Evolutionary conservation across 1,140 invertebrate species (phyloP).

Genomic region (Oryctes rhinoceros): DNA sequence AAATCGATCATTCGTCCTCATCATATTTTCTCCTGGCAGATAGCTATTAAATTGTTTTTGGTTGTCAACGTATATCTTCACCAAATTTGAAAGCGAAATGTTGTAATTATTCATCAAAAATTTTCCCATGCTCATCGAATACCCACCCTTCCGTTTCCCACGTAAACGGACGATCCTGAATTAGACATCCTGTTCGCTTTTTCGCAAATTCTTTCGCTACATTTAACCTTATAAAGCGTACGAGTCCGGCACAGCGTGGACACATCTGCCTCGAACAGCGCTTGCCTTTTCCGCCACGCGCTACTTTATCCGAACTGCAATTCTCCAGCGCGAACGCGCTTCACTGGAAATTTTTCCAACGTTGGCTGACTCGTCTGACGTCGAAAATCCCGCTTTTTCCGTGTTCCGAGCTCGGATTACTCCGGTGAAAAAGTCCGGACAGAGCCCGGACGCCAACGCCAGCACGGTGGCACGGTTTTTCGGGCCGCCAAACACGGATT

Average conservation of each 20-base stretch:
- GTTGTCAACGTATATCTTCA: too few relatives aligned
- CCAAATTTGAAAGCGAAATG: too few relatives aligned
- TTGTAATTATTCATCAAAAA: neutral
- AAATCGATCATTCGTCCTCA: too few relatives aligned
- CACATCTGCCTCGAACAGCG: constrained; percentile 29
- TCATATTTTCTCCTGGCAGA: too few relatives aligned
- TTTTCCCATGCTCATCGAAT: neutral
- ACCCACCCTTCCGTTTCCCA: neutral
- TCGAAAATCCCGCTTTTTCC: constrained; percentile 22
- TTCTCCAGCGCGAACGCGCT: neutral
- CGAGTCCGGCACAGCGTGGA: neutral
- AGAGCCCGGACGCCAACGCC: neutral
- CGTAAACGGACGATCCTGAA: neutral
- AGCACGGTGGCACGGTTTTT: constrained; percentile 5
- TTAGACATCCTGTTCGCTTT: neutral
- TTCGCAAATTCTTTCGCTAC: constrained; percentile 26
- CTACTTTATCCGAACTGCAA: too few relatives aligned
- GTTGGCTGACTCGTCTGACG: constrained; percentile 7
- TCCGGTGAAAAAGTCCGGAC: constrained; percentile 25
- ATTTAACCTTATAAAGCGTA: constrained; percentile 33
- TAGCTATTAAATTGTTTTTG: too few relatives aligned
- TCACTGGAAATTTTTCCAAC: constrained; percentile 12
- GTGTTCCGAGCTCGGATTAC: neutral
- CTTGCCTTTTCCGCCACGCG: neutral
- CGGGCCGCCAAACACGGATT: constrained; percentile 34